Evolutionary conservation across 2,888 invertebrate genomes (phyloP), one percentile per base, ranked within the genome.

Genomic region (Nipponacmea schrenckii): DNA sequence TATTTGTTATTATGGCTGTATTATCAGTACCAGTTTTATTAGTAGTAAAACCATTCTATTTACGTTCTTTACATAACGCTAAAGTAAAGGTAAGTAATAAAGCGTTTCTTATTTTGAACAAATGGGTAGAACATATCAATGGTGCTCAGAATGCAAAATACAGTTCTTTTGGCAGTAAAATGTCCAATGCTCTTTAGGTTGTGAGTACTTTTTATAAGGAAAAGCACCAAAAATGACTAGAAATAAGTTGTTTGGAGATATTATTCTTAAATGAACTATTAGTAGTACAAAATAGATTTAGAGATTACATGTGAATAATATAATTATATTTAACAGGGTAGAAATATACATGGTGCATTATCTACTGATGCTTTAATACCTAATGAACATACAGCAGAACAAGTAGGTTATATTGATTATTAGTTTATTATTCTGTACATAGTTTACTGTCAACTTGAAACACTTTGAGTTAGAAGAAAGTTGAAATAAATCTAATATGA

Each of bases 11-110:
- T 15, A 82, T 96, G 20, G 80, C 93, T 67, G 96, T 97, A 0
- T 78, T 94, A 62, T 97, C 97, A 88, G 92, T 98, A 77, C 98
- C 98, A 0, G 94, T 96, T 90, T 96, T 99, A 96, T 90, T 99
- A 83, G 91, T 96, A 71, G 95, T 94, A 48, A 99, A 98, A 89
- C 99, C 99, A 0, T 91, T 96, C 83, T 91, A 94, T 89, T 92
- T 97, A 17, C 70, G 76, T 45, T 64, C 73, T 45, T 66, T 70
- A 64, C 79, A 83, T 76, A 83, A 81, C 15, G 44, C 62, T 5
- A 81, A 78, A 62, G 48, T 81, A 64, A 74, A 50, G 76, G 80
- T 82, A 73, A 72, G 77, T 77, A 70, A 69, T 15, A 12, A 5
- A n/a, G 39, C 24, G 46, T 27, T 14, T 69, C 24, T 64, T 31